Conservation (phyloP, 2,113 vertebrate genomes). For the Neopipo cinnamomea region DNA sequence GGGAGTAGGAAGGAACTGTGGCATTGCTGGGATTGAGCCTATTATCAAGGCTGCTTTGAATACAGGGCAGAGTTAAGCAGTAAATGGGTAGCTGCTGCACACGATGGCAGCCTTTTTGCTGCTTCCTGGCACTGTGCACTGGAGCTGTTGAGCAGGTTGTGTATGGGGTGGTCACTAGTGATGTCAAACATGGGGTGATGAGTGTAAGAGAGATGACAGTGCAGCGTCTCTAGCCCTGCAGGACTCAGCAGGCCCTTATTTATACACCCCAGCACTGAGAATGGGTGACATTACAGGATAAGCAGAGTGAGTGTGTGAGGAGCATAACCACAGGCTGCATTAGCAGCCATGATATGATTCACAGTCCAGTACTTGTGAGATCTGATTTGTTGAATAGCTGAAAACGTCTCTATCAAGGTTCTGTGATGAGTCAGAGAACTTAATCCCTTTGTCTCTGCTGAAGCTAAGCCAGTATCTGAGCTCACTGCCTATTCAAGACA, state of each 20-base stretch:
- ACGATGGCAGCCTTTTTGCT: neutral
- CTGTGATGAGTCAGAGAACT: neutral
- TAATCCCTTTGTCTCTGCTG: neutral
- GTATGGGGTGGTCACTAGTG: neutral
- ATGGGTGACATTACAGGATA: neutral
- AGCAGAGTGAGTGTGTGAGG: neutral
- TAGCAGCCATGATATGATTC: neutral
- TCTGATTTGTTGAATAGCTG: neutral
- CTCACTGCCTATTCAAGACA: neutral
- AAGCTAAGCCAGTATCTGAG: neutral
- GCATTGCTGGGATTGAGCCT: neutral
- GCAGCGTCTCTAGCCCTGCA: neutral
- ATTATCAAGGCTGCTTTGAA: neutral
- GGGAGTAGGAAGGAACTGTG: neutral
- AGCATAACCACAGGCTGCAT: neutral
- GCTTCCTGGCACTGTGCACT: neutral
- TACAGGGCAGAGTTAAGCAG: neutral
- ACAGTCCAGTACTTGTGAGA: neutral
- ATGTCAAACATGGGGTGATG: neutral
- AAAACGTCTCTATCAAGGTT: neutral
- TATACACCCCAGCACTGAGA: neutral
- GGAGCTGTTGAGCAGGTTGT: neutral
- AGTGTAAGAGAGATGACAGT: accelerated
- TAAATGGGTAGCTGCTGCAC: neutral
- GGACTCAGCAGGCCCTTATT: neutral